Base-by-base conservation (phyloP, 1,140 invertebrate genomes). In the Drosophila orena region DNA sequence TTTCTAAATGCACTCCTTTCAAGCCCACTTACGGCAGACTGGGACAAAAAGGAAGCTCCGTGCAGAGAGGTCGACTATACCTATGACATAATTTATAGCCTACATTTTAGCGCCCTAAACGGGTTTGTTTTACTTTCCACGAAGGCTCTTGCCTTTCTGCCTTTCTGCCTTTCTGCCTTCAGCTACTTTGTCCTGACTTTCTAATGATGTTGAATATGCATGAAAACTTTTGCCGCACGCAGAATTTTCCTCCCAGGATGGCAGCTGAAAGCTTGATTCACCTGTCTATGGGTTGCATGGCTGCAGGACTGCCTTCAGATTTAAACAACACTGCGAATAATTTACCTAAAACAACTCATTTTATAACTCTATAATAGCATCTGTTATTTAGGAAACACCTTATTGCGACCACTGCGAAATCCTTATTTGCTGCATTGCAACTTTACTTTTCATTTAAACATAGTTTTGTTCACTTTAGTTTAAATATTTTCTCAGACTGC, bases 181-280 rank as follows among this genome's bases (percentile, higher is more conserved):
- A 60, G 77, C 78, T 81, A 88, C 81, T 81, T 88, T 88, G 83
- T 59, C 73, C 68, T 83, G 83, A 83, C 81, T 86, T 86, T 83
- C 83, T 89, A 83, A 88, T 88, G 83, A 89, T 79, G 84, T 88
- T 88, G 83, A 88, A 89, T 86, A 86, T 86, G 83, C 84, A 86
- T 78, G 77, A 64, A 88, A 86, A 88, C 57, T 88, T 86, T 78
- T 71, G 58, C 74, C 65, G 74, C 70, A 70, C 74, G 60, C 78
- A 85, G 72, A 81, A 85, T 81, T 78, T 66, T 49, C 69, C 49
- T 42, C 12, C 55, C 40, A 42, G 61, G 65, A 70, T 47, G 14
- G 64, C 24, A 52, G 47, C 24, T 24, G 54, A 76, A 80, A 80
- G 77, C 81, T n/a, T 85, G 77, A 71, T 70, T 70, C 62, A 50